Evolutionary conservation across 64 coral and sea anemone species (phyloP), one percentile per base, ranked within the genome.

Genomic region (Actinia tenebrosa): DNA sequence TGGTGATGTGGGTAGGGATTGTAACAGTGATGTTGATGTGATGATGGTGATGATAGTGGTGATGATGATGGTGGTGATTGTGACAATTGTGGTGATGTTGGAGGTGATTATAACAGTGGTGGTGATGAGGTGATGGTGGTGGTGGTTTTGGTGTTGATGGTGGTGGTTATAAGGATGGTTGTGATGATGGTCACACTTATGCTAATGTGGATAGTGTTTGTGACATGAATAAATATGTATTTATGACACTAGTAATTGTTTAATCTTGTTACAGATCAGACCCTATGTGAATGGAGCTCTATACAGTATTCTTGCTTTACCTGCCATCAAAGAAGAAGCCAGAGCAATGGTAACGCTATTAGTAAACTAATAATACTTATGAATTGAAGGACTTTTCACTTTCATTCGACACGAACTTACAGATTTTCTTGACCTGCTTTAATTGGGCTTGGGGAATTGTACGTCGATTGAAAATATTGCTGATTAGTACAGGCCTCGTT

Each of bases 281-380:
- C 93, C 96, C 7, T 94, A 98, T 88, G 91, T 95, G 8, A 98
- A 98, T 84, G 96, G 96, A 18, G 91, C 90, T 0, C 84, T 98
- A 0, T 98, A 98, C 82, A 98, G 96, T 53, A 95, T 98, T 59
- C 93, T 95, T 7, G 96, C 93, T 13, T 64, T 98, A 7, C 96
- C 96, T 77, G 85, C 90, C 45, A 84, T 98, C 15, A 91, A 91
- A 50, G 96, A 98, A 85, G 96, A 94, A 90, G 96, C 96, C 22
- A 92, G 89, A 83, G 93, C 93, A 27, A 89, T 98, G 95, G 95
- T 98, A 43, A 89, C 61, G 13, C 42, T 10, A 18, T 1, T 1
- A 64, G 4, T 64, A 0, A 18, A 64, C 1, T 64, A 64, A 18
- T 20, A 17, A 18, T 3, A 16, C 19, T 64, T 64, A 64, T 14